phyloP scores from a whole-genome alignment of 2,888 invertebrate species.

The Nymphalis urticae region DNA sequence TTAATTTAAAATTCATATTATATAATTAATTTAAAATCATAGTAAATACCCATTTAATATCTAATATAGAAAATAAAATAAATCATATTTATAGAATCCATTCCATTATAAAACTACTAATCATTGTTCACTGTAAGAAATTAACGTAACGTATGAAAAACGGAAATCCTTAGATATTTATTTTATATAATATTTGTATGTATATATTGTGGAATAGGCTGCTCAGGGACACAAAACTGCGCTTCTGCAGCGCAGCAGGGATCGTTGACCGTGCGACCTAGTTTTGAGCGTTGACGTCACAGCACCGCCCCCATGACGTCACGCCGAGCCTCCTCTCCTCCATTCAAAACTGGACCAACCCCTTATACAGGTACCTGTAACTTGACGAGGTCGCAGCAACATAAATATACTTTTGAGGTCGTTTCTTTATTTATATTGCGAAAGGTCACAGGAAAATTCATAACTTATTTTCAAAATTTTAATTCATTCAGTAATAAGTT shows the following conservation, averaged over 20 bases:
- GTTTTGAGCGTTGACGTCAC: slow-evolving; percentile 72
- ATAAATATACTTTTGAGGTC: slow-evolving; percentile 58
- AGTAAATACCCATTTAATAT: too few relatives aligned
- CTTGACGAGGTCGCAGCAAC: slow-evolving; percentile 52
- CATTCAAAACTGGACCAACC: slow-evolving; percentile 79
- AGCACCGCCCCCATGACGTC: slow-evolving; percentile 76
- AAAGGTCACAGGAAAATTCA: slow-evolving; percentile 50
- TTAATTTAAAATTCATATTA: too few relatives aligned
- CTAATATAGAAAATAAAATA: too few relatives aligned
- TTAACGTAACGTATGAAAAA: too few relatives aligned
- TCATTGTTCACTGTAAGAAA: too few relatives aligned
- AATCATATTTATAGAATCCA: too few relatives aligned
- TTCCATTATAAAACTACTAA: too few relatives aligned
- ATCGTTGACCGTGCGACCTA: slow-evolving; percentile 74
- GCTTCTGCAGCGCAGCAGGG: slow-evolving; percentile 63
- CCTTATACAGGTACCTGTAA: slow-evolving; percentile 53
- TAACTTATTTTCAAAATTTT: not conserved
- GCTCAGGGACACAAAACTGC: slow-evolving; percentile 43
- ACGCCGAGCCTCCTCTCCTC: slow-evolving; percentile 67
- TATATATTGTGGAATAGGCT: slow-evolving; percentile 3
- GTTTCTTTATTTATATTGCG: slow-evolving; percentile 56
- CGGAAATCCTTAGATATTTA: not conserved
- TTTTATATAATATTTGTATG: not conserved
- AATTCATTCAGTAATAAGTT: not conserved
- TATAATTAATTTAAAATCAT: too few relatives aligned